Conservation (phyloP, 2,113 vertebrate species). For the Tympanuchus pallidicinctus region DNA sequence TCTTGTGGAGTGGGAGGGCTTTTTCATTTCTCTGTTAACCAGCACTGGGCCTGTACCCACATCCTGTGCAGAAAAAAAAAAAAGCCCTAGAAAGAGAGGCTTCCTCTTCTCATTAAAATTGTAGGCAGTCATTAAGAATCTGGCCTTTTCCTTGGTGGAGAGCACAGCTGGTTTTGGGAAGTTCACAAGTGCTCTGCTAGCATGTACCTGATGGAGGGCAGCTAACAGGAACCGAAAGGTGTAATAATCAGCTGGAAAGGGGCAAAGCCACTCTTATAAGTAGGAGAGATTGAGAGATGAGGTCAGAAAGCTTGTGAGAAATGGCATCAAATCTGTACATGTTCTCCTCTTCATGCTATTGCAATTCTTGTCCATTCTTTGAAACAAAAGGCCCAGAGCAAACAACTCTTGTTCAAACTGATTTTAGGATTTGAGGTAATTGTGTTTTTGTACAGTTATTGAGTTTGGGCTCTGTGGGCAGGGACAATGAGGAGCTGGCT, state of each 20-base stretch:
- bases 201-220: accelerated
- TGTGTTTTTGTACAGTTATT: not conserved
- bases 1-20: slow-evolving; percentile 3
- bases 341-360: not conserved
- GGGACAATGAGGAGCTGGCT: accelerated
- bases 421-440: not conserved
- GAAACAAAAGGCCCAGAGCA: not conserved
- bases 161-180: not conserved
- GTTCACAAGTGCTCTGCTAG: not conserved
- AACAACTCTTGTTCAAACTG: not conserved
- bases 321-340: not conserved
- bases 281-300: not conserved
- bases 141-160: not conserved
- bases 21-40: not conserved
- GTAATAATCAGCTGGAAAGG: not conserved
- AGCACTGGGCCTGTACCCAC: not conserved
- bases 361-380: not conserved
- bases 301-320: not conserved
- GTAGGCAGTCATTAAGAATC: not conserved
- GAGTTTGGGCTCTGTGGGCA: not conserved
- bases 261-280: accelerated
- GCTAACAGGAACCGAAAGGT: not conserved
- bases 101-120: not conserved
- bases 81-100: not conserved
- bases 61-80: not conserved